phyloP scores from a whole-genome alignment of 2,797 vertebrate species.

The Gambusia yucatana region DNA sequence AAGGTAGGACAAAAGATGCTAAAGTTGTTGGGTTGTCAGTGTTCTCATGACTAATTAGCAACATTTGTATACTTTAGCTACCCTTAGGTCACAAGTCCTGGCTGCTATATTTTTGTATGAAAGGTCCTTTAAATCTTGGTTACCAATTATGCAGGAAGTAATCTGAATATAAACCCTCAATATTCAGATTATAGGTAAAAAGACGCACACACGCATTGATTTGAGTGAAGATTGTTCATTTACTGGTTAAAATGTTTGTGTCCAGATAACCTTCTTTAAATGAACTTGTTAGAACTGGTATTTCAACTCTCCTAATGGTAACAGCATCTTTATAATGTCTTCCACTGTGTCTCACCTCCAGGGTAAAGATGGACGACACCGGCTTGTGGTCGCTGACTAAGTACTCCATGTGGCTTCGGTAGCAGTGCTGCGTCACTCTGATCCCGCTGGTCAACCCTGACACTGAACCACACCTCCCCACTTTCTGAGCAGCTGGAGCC shows the following conservation, averaged over 20 bases:
- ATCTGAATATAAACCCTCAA: neutral
- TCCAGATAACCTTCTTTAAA: neutral
- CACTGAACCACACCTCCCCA: slow-evolving; percentile 74
- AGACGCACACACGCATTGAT: neutral
- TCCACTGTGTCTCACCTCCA: slow-evolving; percentile 83
- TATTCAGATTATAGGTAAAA: neutral
- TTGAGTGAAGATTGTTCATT: neutral
- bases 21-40: neutral
- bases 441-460: slow-evolving; percentile 77
- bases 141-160: neutral
- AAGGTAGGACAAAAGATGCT: neutral
- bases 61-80: neutral
- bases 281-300: neutral
- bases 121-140: neutral
- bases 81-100: neutral
- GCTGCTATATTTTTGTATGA: neutral
- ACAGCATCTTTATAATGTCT: slow-evolving; percentile 1
- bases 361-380: slow-evolving; percentile 91
- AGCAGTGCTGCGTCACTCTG: slow-evolving; percentile 90
- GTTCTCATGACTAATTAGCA: neutral
- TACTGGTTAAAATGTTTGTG: neutral
- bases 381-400: slow-evolving; percentile 96
- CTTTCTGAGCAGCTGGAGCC: slow-evolving; percentile 40
- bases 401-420: slow-evolving; percentile 96
- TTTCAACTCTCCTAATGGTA: neutral